Evolutionary conservation across 2,888 invertebrate genomes (phyloP).

Genomic region (Carabus problematicus): DNA sequence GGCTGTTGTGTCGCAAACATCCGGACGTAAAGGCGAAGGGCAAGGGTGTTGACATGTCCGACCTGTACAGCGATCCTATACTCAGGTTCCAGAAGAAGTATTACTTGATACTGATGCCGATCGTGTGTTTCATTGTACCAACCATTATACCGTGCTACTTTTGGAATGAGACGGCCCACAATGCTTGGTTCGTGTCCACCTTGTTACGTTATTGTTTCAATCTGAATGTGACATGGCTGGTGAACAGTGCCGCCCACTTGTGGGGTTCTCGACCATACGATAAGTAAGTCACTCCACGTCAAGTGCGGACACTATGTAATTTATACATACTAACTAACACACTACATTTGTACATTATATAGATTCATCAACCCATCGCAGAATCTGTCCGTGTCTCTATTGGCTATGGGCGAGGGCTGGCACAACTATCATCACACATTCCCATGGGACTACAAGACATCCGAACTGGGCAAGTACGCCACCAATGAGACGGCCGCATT

Average conservation of each 20-base stretch:
- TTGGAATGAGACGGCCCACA: conserved; percentile 77
- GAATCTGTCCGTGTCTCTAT: conserved; percentile 71
- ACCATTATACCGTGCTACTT: conserved; percentile 75
- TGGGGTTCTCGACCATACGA: conserved; percentile 81
- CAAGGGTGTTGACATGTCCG: conserved; percentile 82
- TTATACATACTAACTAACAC: too few relatives aligned
- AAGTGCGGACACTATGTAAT: too few relatives aligned
- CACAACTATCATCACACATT: conserved; percentile 89
- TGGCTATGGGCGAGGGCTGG: conserved; percentile 81
- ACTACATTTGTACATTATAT: conserved; percentile 42
- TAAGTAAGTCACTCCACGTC: conserved; percentile 64
- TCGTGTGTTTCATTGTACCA: conserved; percentile 80
- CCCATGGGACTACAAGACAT: conserved; percentile 86
- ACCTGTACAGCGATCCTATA: conserved; percentile 81
- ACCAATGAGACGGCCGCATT: conserved; percentile 78
- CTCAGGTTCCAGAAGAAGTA: conserved; percentile 89
- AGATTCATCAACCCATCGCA: conserved; percentile 75
- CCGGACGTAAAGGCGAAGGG: conserved; percentile 88
- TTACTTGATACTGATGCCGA: conserved; percentile 76
- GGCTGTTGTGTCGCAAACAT: conserved; percentile 91
- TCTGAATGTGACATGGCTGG: conserved; percentile 88
- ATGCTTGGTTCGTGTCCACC: conserved; percentile 73
- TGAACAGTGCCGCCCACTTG: conserved; percentile 88
- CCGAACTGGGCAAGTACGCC: conserved; percentile 76
- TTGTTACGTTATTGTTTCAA: conserved; percentile 81